phyloP scores from a whole-genome alignment of 1,140 invertebrate genomes.

The Lucilia cuprina region DNA sequence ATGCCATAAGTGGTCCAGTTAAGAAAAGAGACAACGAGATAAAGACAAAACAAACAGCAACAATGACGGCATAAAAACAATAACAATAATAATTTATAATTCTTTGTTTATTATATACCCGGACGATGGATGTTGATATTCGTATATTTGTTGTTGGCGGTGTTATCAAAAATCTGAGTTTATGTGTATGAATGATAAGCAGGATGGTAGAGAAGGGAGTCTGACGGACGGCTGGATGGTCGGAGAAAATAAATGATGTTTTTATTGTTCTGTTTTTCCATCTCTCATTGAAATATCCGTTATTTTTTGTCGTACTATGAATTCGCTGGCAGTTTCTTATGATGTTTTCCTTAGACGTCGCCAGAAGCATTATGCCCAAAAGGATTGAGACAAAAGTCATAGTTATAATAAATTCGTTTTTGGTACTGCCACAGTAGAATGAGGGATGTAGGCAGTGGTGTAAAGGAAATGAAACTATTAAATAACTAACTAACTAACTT shows the following conservation, averaged over 20 bases:
- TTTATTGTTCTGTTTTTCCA: not conserved
- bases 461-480: not conserved
- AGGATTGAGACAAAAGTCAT: not conserved
- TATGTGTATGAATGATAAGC: not conserved
- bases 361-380: conserved; percentile 9
- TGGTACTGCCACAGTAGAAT: not conserved
- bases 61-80: not conserved
- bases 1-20: conserved; percentile 1
- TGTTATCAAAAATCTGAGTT: not conserved
- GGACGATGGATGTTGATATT: not conserved
- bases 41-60: not conserved
- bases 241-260: not conserved
- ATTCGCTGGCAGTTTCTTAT: not conserved
- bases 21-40: not conserved
- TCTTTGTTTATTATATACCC: not conserved
- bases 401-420: not conserved
- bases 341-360: not conserved
- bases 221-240: not conserved
- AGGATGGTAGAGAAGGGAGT: not conserved
- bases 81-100: not conserved
- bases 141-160: not conserved
- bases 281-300: not conserved
- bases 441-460: not conserved
- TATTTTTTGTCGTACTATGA: not conserved
- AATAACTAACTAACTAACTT: no score